Evolutionary conservation across 2,113 vertebrate species (phyloP).

Genomic region (Ranitomeya imitator): DNA sequence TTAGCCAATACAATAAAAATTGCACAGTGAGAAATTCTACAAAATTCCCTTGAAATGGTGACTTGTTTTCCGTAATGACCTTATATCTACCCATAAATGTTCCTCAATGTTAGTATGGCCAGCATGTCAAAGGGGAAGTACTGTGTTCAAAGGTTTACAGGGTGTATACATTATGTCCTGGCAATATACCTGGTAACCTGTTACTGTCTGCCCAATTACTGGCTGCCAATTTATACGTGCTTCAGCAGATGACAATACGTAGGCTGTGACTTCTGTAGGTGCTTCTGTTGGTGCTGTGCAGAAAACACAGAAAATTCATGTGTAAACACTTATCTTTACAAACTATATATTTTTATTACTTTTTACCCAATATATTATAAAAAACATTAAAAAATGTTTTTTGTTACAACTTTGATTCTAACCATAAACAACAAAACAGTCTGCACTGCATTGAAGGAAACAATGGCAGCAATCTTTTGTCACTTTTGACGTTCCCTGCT

Average conservation of each 20-base stretch:
- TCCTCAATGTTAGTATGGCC: neutral
- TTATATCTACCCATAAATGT: neutral
- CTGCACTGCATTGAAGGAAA: too few relatives aligned
- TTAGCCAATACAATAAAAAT: too few relatives aligned
- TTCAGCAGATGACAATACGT: slow-evolving; percentile 85
- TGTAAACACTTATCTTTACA: neutral
- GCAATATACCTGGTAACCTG: slow-evolving; percentile 87
- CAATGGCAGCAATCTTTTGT: too few relatives aligned
- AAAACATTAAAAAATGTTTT: too few relatives aligned
- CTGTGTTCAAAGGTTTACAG: neutral
- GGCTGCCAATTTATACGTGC: slow-evolving; percentile 84
- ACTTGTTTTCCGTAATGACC: neutral
- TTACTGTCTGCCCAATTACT: slow-evolving; percentile 76
- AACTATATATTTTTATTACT: neutral
- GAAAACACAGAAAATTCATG: neutral
- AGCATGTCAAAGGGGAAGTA: neutral
- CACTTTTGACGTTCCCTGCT: too few relatives aligned
- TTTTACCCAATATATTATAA: too few relatives aligned
- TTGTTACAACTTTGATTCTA: too few relatives aligned
- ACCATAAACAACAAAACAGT: too few relatives aligned
- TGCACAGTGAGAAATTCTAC: too few relatives aligned
- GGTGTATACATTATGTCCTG: too few relatives aligned
- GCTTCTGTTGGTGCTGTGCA: slow-evolving; percentile 82
- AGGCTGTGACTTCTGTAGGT: slow-evolving; percentile 73
- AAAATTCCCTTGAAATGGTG: too few relatives aligned